Percentiles rank a stretch among this genome's conserved stretches.
Conservation (phyloP, 2,797 vertebrate species). For the Notoglanidium macrostoma region DNA sequence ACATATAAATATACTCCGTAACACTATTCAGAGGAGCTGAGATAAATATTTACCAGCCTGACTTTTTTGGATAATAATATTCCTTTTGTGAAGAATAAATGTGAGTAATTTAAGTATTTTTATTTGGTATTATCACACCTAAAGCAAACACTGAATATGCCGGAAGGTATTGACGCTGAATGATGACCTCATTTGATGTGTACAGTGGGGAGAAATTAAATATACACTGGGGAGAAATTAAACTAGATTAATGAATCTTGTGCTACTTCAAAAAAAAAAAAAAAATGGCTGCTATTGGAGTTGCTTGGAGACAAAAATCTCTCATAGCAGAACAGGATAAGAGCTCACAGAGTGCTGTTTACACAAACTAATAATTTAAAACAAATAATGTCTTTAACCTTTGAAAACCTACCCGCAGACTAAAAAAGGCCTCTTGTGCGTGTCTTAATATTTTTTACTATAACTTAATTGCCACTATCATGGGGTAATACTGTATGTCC, state of each 20-base stretch:
- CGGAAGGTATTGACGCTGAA: not conserved
- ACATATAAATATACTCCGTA: not conserved
- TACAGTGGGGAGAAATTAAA: not conserved
- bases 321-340: not conserved
- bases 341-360: not conserved
- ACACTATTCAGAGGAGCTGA: not conserved
- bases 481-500: not conserved
- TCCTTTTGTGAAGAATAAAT: not conserved
- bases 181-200: slow-evolving; percentile 10
- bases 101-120: not conserved
- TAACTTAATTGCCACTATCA: not conserved
- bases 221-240: slow-evolving; percentile 8
- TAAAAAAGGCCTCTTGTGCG: not conserved
- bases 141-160: not conserved
- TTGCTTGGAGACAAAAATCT: not conserved
- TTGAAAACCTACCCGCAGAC: not conserved
- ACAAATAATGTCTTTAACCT: not conserved
- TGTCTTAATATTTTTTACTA: not conserved
- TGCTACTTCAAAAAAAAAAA: not conserved
- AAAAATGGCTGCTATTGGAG: not conserved
- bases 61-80: not conserved
- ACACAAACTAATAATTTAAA: not conserved
- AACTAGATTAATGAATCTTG: slow-evolving; percentile 11
- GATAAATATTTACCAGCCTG: not conserved
- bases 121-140: not conserved